Conservation (phyloP, 2,113 vertebrate genomes). For the Macrotus californicus region DNA sequence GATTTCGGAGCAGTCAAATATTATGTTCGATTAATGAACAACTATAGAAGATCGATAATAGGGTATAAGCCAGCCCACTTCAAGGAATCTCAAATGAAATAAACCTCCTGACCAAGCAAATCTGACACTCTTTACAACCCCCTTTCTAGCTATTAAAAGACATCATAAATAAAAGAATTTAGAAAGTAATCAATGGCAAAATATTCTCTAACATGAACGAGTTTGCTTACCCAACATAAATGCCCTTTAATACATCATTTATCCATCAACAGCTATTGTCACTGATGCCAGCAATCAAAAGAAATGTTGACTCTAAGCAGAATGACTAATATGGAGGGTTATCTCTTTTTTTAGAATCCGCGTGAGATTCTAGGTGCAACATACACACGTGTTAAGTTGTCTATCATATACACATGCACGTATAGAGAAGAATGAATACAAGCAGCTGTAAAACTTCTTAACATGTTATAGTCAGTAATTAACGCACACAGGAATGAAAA, state of each 20-base stretch:
- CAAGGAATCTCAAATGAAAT: slow-evolving; percentile 44
- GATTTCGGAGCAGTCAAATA: slow-evolving; percentile 13
- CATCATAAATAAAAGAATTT: slow-evolving; percentile 40
- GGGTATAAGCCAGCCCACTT: background rate
- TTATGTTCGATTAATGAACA: slow-evolving; percentile 39
- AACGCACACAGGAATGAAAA: slow-evolving; percentile 64
- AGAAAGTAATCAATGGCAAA: slow-evolving; percentile 49
- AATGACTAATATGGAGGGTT: slow-evolving; percentile 65
- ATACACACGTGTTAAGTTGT: slow-evolving; percentile 52
- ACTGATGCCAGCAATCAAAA: slow-evolving; percentile 56
- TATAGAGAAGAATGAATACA: slow-evolving; percentile 52
- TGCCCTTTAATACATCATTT: slow-evolving; percentile 54
- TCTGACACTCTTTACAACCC: background rate
- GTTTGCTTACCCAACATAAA: slow-evolving; percentile 66
- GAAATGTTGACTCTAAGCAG: slow-evolving; percentile 58
- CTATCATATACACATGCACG: slow-evolving; percentile 52
- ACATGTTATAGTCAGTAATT: slow-evolving; percentile 40
- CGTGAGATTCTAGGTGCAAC: slow-evolving; percentile 52
- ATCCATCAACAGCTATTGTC: slow-evolving; percentile 57
- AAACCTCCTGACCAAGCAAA: slow-evolving; percentile 37
- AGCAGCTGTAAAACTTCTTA: slow-evolving; percentile 64
- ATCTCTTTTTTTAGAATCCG: slow-evolving; percentile 50
- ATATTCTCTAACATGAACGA: slow-evolving; percentile 53
- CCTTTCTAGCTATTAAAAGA: slow-evolving; percentile 33
- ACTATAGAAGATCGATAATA: background rate